These are phyloP conservation scores for Leptogaster cylindrica DNA, from an alignment of 2,888 invertebrate species.

Conservation along the genomic window DNA sequence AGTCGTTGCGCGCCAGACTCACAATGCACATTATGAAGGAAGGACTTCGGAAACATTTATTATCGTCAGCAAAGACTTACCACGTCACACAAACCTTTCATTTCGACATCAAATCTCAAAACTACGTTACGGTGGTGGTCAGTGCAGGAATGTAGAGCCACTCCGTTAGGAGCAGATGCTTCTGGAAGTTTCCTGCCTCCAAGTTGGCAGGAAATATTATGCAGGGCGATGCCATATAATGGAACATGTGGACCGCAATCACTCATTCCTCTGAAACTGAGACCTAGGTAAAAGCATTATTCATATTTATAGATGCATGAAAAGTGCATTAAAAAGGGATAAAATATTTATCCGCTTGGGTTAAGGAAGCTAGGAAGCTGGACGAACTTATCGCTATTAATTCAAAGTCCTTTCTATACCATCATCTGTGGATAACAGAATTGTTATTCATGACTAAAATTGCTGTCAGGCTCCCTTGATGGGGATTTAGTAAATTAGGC, in stretches of 20 bases:
- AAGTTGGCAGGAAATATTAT: no score
- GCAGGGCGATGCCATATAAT: not conserved
- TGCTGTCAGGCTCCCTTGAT: not conserved
- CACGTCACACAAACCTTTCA: slow-evolving; percentile 8
- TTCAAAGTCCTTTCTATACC: not conserved
- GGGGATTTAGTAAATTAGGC: slow-evolving; percentile 1
- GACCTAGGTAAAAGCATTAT: slow-evolving; percentile 10
- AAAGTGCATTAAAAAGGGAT: slow-evolving; percentile 32
- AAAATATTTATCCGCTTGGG: slow-evolving; percentile 29
- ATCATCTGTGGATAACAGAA: not conserved
- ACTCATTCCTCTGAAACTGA: not conserved
- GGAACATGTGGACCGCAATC: not conserved
- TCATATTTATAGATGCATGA: slow-evolving; percentile 37
- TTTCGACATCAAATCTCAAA: slow-evolving; percentile 18
- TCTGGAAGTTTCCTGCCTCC: no score
- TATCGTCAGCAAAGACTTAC: not conserved
- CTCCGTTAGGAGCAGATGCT: not conserved
- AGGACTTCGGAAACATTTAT: slow-evolving; percentile 5
- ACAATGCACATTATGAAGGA: slow-evolving; percentile 30
- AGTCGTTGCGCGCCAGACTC: no score
- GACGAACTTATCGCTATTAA: no score
- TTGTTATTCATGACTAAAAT: slow-evolving; percentile 10
- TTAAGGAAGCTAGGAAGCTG: no score
- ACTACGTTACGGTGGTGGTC: not conserved
- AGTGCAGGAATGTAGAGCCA: slow-evolving; percentile 2